Base-by-base conservation (phyloP, 2,888 invertebrate genomes). In the Synanthedon vespiformis region DNA sequence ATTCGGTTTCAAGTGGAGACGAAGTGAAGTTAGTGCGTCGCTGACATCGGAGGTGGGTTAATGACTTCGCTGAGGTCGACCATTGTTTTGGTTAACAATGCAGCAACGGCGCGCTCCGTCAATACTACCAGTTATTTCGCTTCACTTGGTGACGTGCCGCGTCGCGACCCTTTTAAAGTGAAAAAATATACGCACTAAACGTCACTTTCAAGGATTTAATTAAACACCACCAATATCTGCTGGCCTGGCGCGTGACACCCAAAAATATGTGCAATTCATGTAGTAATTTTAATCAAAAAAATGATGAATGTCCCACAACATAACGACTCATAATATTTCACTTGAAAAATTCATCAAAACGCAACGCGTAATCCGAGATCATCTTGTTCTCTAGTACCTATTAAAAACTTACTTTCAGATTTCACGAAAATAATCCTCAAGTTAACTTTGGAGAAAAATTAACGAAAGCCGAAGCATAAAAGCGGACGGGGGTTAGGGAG, bases 31-130 rank as follows among this genome's bases (percentile, higher is more conserved):
- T 14, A 13, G 44, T 44, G 44, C 44, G 14, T 14, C 59, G 68
- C 67, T 69, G 74, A 75, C 77, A 74, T 74, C 78, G 64, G 77
- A 79, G 78, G 80, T 80, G 70, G 85, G 86, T 85, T 86, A 87
- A 86, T 84, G 86, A 86, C 85, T 82, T 74, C 77, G 68, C 74
- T 67, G 79, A 83, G 86, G 85, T 82, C 78, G 77, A 18, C 85
- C 72, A 86, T 87, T 87, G 87, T 87, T 83, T 78, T 77, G 70
- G 75, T 77, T 81, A 85, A 87, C 87, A 87, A 87, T 87, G 77
- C 82, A 67, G 61, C n/a, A n/a, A n/a, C 70, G 72, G 66, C 71
- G 72, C 67, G 66, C 63, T 67, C 70, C 80, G 76, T 77, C 82
- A 77, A 78, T 81, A 78, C 79, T 77, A 66, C 70, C 70, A 76